phyloP scores from a whole-genome alignment of 2,797 vertebrate species.

The Linurgus olivaceus region DNA sequence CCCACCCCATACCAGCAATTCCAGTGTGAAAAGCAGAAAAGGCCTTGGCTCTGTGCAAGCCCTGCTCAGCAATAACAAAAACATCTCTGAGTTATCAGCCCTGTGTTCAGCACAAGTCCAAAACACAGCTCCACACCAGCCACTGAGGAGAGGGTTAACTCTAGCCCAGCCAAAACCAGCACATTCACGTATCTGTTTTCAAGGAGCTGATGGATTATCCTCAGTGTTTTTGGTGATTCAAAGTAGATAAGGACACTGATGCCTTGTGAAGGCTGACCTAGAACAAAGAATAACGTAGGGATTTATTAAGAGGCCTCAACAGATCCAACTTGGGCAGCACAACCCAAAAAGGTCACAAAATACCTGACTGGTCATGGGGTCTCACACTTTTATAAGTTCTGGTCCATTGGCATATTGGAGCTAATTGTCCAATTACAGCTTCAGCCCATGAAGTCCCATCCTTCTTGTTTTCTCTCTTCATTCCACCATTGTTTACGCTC shows the following conservation, averaged over 20 bases:
- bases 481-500: background rate
- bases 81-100: background rate
- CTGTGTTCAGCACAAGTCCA: background rate
- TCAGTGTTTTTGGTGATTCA: background rate
- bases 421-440: background rate
- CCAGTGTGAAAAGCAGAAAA: background rate
- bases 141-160: background rate
- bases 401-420: background rate
- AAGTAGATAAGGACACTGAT: background rate
- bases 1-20: too few relatives aligned
- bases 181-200: rapidly evolving
- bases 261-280: background rate
- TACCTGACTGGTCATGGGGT: rapidly evolving
- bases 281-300: background rate
- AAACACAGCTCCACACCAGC: background rate
- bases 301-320: background rate
- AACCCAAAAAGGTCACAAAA: background rate
- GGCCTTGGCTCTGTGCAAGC: background rate
- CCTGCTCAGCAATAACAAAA: background rate
- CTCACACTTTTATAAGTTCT: background rate
- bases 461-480: background rate
- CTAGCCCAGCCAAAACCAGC: background rate
- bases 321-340: background rate
- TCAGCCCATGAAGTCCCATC: background rate
- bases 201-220: background rate